Percentiles rank a stretch among this genome's conserved stretches.
Evolutionary conservation across 2,888 invertebrate genomes (phyloP).

Genomic region (Cyclophora albipunctata): DNA sequence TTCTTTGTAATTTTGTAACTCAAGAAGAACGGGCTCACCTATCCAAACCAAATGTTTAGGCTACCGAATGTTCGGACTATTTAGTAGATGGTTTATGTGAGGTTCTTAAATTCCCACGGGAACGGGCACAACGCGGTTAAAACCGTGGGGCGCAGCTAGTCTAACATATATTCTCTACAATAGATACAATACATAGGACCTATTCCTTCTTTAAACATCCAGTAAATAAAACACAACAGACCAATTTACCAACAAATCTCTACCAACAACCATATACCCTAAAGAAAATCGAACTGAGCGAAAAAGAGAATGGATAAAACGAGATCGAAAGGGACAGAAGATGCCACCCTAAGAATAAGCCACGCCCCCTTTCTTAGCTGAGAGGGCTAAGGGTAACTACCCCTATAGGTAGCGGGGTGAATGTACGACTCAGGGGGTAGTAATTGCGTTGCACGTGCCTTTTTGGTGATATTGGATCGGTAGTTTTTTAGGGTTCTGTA

Average conservation of each 20-base stretch:
- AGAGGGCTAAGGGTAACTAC: constrained; percentile 37
- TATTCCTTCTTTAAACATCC: no score
- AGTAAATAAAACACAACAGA: no score
- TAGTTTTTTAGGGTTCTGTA: background rate
- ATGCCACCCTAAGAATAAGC: constrained; percentile 35
- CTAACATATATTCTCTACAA: no score
- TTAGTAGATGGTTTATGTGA: no score
- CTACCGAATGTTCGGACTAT: no score
- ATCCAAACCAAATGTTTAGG: no score
- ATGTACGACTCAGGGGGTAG: constrained; percentile 27
- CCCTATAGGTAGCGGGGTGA: constrained; percentile 33
- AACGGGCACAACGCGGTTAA: no score
- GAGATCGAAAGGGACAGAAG: constrained; percentile 38
- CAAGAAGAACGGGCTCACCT: no score
- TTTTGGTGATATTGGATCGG: constrained; percentile 13
- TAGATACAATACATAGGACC: no score
- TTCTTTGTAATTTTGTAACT: no score
- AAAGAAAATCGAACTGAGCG: constrained; percentile 20
- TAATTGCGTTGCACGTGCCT: constrained; percentile 48
- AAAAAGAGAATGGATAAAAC: constrained; percentile 11
- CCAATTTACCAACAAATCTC: background rate
- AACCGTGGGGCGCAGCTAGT: no score
- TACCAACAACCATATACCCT: constrained; percentile 3
- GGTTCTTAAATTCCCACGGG: no score
- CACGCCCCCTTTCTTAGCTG: constrained; percentile 56